Conservation (phyloP, 1,140 invertebrate genomes). For the Lordiphosa collinella region DNA sequence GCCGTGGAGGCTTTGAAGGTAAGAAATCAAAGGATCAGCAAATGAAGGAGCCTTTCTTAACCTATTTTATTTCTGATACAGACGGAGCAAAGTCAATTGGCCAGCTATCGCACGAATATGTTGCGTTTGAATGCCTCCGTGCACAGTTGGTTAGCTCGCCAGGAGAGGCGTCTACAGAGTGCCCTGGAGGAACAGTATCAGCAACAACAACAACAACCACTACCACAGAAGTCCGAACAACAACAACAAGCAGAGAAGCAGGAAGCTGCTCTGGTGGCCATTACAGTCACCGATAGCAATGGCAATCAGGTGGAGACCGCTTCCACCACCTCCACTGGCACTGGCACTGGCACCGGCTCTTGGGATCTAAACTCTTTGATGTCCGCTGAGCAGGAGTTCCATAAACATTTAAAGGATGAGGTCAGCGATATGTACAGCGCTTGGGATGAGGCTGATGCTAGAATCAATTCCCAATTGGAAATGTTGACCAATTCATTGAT, state of each 20-base stretch:
- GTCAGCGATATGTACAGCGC: constrained; percentile 87
- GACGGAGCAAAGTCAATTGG: constrained; percentile 84
- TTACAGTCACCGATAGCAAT: constrained; percentile 66
- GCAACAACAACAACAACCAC: constrained; percentile 11
- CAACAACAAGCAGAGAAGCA: constrained; percentile 5
- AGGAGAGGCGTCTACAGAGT: constrained; percentile 78
- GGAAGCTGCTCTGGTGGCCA: constrained; percentile 28
- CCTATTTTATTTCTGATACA: constrained; percentile 75
- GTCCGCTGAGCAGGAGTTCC: constrained; percentile 79
- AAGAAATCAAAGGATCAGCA: not conserved
- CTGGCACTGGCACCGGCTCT: constrained; percentile 76
- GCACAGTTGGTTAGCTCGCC: constrained; percentile 85
- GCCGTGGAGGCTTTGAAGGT: constrained; percentile 76
- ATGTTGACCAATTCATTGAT: constrained; percentile 80
- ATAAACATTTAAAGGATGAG: constrained; percentile 84
- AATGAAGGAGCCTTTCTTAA: not conserved
- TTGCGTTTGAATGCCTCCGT: constrained; percentile 87
- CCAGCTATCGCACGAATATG: constrained; percentile 86
- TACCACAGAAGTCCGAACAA: constrained; percentile 55
- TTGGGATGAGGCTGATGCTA: constrained; percentile 88
- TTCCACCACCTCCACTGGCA: constrained; percentile 14
- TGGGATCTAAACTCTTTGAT: constrained; percentile 71
- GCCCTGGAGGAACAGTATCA: constrained; percentile 48
- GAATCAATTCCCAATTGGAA: constrained; percentile 74
- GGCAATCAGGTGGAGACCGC: constrained; percentile 62